Evolutionary conservation across 2,113 vertebrate genomes (phyloP).

Genomic region (Pituophis catenifer): DNA sequence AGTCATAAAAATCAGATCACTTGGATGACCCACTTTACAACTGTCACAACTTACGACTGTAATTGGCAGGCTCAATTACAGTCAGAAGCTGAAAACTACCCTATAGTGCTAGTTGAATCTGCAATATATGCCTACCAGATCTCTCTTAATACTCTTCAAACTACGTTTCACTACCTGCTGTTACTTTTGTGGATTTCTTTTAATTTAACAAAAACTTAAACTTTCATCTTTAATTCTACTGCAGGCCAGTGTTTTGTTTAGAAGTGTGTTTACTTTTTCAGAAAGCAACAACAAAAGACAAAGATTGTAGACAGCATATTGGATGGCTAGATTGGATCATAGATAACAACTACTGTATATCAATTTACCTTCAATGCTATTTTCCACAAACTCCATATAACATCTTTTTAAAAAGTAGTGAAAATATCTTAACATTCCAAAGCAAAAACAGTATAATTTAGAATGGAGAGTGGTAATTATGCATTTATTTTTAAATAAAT

Average conservation of each 20-base stretch:
- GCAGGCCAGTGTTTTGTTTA: background rate
- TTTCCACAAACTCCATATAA: background rate
- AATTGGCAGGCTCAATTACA: background rate
- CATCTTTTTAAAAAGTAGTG: background rate
- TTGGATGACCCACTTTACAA: background rate
- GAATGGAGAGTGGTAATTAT: background rate
- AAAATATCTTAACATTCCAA: background rate
- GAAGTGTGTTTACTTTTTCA: background rate
- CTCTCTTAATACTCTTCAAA: background rate
- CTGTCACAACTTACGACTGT: background rate
- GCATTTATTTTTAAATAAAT: background rate
- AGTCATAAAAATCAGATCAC: background rate
- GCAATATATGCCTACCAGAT: background rate
- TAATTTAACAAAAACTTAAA: background rate
- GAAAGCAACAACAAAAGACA: background rate
- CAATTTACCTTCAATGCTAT: background rate
- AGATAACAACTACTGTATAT: background rate
- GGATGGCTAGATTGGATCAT: background rate
- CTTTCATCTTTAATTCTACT: background rate
- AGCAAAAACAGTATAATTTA: background rate
- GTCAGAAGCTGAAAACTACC: background rate
- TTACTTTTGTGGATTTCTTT: background rate
- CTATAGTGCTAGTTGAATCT: background rate
- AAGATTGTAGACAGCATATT: background rate
- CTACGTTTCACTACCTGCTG: background rate